phyloP scores from a whole-genome alignment of 1,140 invertebrate species.

The Psilanteris sp. region DNA sequence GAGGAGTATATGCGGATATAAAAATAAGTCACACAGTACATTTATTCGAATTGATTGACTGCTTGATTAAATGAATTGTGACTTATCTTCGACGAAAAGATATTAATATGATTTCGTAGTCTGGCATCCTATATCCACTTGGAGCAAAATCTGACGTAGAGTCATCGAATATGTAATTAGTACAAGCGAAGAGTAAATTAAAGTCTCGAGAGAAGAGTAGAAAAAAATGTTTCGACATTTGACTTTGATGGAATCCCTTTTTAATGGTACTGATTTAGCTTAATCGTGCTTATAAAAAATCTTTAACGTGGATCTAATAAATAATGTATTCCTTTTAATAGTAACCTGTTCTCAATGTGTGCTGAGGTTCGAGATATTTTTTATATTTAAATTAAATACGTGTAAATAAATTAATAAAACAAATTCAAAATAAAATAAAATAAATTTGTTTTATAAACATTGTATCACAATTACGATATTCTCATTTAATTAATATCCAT shows the following conservation, averaged over 20 bases:
- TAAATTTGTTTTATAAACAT: too few relatives aligned
- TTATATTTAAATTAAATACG: too few relatives aligned
- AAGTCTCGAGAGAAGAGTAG: constrained; percentile 6
- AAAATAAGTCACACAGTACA: constrained; percentile 33
- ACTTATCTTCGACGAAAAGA: constrained; percentile 38
- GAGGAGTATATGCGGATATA: constrained; percentile 1
- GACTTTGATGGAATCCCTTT: constrained; percentile 54
- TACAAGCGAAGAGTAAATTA: constrained; percentile 50
- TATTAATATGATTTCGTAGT: constrained; percentile 44
- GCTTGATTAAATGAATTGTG: constrained; percentile 52
- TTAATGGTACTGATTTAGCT: constrained; percentile 29
- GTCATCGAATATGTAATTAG: constrained; percentile 56
- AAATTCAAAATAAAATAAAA: too few relatives aligned
- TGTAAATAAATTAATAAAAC: too few relatives aligned
- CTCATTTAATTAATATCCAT: too few relatives aligned
- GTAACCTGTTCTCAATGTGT: too few relatives aligned
- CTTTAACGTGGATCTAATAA: constrained; percentile 15
- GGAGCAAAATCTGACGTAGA: constrained; percentile 23
- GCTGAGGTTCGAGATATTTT: too few relatives aligned
- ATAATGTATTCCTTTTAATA: constrained; percentile 29
- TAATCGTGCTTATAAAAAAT: constrained; percentile 28
- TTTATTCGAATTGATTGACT: constrained; percentile 48
- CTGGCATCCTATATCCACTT: constrained; percentile 9
- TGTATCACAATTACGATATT: too few relatives aligned
- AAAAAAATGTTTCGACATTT: constrained; percentile 33